These are phyloP conservation scores for Haliclona indistincta DNA, from an alignment of 37 sponge, comb jelly and placozoan species.

Conservation along the genomic window DNA sequence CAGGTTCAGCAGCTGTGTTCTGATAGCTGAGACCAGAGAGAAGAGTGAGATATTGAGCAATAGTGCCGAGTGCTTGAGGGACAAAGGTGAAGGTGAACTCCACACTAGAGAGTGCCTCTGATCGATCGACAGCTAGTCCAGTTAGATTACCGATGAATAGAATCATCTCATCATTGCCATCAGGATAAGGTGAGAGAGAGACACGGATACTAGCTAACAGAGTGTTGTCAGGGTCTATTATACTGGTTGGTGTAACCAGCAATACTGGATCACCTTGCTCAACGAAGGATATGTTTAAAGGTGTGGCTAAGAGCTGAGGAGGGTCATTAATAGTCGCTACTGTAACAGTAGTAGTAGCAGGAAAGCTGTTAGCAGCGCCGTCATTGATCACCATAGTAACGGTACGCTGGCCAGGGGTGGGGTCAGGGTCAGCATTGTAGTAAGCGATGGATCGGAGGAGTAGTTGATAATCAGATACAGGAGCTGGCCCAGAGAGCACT, in stretches of 20 bases:
- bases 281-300: constrained; percentile 13
- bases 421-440: constrained; percentile 45
- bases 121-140: background rate
- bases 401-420: constrained; percentile 28
- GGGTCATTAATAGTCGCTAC: constrained; percentile 48
- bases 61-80: constrained; percentile 19
- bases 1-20: constrained; percentile 55
- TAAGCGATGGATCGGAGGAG: constrained; percentile 48
- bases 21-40: constrained; percentile 36
- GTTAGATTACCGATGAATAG: background rate
- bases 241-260: constrained; percentile 11
- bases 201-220: constrained; percentile 22
- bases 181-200: constrained; percentile 9
- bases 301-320: constrained; percentile 19
- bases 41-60: constrained; percentile 13
- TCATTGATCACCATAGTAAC: constrained; percentile 53
- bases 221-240: constrained; percentile 49
- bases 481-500: constrained; percentile 38
- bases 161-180: constrained; percentile 31
- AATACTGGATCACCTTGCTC: constrained; percentile 38
- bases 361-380: constrained; percentile 26
- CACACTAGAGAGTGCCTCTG: background rate
- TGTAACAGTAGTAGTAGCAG: constrained; percentile 22
- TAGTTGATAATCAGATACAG: constrained; percentile 16
- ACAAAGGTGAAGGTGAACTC: constrained; percentile 16